Percentiles rank a stretch among this genome's conserved stretches.
Conservation (phyloP, 2,888 invertebrate species). For the Diplazon laetatorius region DNA sequence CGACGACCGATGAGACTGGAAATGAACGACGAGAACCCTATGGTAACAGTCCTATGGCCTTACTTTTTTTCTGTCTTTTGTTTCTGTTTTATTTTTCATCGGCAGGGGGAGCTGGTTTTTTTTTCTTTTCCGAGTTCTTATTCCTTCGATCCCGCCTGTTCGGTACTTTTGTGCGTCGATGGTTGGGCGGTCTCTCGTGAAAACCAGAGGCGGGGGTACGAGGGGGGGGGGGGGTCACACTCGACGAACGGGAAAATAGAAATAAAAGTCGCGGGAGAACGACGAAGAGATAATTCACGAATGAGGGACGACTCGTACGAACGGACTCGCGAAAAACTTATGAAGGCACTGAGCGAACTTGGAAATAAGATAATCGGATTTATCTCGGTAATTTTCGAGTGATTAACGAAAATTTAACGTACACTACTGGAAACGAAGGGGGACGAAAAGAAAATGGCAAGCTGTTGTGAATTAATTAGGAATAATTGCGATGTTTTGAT, state of each 20-base stretch:
- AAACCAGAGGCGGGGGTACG: not conserved
- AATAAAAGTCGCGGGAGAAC: slow-evolving; percentile 25
- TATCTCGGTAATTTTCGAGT: slow-evolving; percentile 56
- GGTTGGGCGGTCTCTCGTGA: slow-evolving; percentile 34
- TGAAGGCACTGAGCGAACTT: slow-evolving; percentile 26
- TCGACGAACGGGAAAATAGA: slow-evolving; percentile 32
- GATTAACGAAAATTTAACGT: slow-evolving; percentile 54
- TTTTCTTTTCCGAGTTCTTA: not conserved
- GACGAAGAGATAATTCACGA: slow-evolving; percentile 19
- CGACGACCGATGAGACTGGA: slow-evolving; percentile 14
- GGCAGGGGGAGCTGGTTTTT: too few relatives aligned
- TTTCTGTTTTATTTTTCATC: not conserved
- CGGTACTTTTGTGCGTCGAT: slow-evolving; percentile 20
- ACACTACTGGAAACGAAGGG: slow-evolving; percentile 49
- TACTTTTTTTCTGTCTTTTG: slow-evolving; percentile 18
- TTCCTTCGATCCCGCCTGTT: slow-evolving; percentile 14
- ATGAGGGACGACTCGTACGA: slow-evolving; percentile 10
- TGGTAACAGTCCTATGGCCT: slow-evolving; percentile 14
- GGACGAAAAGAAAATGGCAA: slow-evolving; percentile 39
- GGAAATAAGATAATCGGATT: slow-evolving; percentile 52
- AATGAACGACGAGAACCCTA: slow-evolving; percentile 37
- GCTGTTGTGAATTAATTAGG: not conserved
- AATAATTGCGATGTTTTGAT: not conserved
- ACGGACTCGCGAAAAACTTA: slow-evolving; percentile 11
- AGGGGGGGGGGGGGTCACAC: not conserved